Conservation (phyloP, 2,797 vertebrate species). For the Taeniopygia guttata region DNA sequence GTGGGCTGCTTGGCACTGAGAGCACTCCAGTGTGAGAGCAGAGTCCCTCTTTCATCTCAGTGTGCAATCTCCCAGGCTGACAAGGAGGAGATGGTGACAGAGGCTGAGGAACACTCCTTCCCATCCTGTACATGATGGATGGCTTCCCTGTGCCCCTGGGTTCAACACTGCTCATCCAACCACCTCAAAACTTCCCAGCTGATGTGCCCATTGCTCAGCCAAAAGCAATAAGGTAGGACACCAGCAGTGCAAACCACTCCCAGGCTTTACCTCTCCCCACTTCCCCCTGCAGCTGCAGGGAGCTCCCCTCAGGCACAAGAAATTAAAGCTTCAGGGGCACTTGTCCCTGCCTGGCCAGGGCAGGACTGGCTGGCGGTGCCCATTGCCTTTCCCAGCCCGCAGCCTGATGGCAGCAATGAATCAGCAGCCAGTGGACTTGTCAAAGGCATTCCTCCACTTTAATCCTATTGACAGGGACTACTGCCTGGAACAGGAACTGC, state of each 20-base stretch:
- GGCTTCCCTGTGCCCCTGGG: neutral
- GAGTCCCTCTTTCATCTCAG: neutral
- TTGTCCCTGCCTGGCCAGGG: neutral
- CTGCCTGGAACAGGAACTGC: conserved; percentile 72
- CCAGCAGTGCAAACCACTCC: accelerated
- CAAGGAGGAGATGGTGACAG: neutral
- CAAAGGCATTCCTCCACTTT: conserved; percentile 75
- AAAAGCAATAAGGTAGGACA: accelerated
- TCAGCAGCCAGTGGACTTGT: conserved; percentile 66
- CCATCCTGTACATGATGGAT: accelerated
- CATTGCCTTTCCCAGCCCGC: conserved; percentile 25
- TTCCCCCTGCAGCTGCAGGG: neutral
- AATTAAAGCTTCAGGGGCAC: neutral
- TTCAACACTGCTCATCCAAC: neutral
- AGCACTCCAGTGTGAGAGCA: neutral
- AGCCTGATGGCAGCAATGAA: conserved; percentile 75
- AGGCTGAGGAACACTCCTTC: neutral
- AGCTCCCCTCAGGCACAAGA: neutral
- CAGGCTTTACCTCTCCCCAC: accelerated
- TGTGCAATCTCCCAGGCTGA: neutral
- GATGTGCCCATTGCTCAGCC: neutral
- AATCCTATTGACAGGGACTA: conserved; percentile 75
- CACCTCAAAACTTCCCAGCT: neutral
- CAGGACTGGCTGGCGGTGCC: neutral
- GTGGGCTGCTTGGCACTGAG: neutral